phyloP scores from a whole-genome alignment of 2,888 invertebrate genomes.

The Serripes groenlandicus region DNA sequence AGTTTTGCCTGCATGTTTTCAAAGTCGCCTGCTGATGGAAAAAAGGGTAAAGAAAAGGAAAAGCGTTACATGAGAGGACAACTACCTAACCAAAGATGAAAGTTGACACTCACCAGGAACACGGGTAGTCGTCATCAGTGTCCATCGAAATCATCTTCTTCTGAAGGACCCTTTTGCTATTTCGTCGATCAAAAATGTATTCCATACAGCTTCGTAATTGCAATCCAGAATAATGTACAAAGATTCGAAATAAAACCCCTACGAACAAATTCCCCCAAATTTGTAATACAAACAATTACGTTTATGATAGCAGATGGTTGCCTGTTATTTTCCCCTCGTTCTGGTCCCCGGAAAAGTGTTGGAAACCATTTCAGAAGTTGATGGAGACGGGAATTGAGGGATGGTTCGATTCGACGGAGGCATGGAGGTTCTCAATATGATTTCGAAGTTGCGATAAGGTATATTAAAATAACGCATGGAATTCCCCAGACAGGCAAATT shows the following conservation, averaged over 20 bases:
- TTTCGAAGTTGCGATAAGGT: slow-evolving; percentile 13
- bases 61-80: too few species aligned
- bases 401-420: neutral
- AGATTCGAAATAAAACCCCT: neutral
- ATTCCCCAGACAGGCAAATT: neutral
- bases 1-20: neutral
- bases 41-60: too few species aligned
- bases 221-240: neutral
- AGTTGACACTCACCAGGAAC: slow-evolving; percentile 11
- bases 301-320: neutral
- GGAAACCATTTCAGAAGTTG: slow-evolving; percentile 3
- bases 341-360: neutral
- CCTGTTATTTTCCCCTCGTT: neutral
- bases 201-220: neutral
- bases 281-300: too few species aligned
- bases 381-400: slow-evolving; percentile 3
- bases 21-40: too few species aligned
- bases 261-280: too few species aligned
- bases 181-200: slow-evolving; percentile 9
- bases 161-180: slow-evolving; percentile 10
- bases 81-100: too few species aligned
- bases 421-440: neutral
- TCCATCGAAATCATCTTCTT: slow-evolving; percentile 4
- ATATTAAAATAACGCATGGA: slow-evolving; percentile 5
- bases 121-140: slow-evolving; percentile 7